A percentile compares a stretch with the other conserved stretches of the same genome.
Evolutionary conservation across 2,797 vertebrate species (phyloP).

Genomic region (Artibeus jamaicensis): DNA sequence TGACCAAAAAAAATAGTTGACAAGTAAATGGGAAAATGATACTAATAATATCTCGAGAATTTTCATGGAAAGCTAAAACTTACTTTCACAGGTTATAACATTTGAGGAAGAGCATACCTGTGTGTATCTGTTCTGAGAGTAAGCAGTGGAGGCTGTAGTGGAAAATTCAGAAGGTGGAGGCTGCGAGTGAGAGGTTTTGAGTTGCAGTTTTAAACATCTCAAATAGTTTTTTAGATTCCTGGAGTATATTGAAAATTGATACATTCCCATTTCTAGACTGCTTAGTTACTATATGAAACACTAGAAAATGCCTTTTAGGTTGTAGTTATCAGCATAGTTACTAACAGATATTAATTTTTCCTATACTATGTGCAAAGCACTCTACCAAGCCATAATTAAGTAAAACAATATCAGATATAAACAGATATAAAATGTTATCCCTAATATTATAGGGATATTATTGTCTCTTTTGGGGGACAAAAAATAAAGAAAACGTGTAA

Average conservation of each 20-base stretch:
- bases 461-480: background rate
- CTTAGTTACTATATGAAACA: background rate
- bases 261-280: background rate
- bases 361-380: background rate
- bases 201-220: background rate
- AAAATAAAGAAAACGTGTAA: background rate
- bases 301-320: background rate
- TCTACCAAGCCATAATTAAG: background rate
- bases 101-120: background rate
- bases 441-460: background rate
- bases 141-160: background rate
- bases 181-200: background rate
- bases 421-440: background rate
- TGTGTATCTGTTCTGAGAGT: background rate
- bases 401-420: background rate
- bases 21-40: constrained; percentile 48
- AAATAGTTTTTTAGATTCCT: background rate
- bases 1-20: background rate
- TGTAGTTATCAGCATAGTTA: background rate
- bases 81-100: background rate
- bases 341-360: background rate
- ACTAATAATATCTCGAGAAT: constrained; percentile 5
- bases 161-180: background rate
- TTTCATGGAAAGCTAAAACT: constrained; percentile 20
- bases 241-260: background rate